phyloP scores from a whole-genome alignment of 2,888 invertebrate genomes.

The Sinelater perroti region DNA sequence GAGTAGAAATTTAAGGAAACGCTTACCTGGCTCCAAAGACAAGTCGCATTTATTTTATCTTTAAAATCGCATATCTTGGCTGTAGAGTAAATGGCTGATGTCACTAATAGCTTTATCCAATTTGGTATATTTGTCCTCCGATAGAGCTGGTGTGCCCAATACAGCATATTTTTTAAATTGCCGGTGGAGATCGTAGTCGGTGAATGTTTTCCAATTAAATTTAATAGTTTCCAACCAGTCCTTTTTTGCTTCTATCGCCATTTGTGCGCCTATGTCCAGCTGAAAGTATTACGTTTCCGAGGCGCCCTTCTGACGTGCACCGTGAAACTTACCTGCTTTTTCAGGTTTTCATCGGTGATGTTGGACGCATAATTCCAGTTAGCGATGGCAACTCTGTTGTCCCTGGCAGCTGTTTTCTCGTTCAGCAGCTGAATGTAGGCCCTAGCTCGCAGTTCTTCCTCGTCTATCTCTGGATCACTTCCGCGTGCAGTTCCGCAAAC shows the following conservation, averaged over 20 bases:
- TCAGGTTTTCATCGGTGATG: conserved; percentile 76
- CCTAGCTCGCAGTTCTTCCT: conserved; percentile 67
- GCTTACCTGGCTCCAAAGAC: conserved; percentile 75
- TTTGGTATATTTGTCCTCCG: conserved; percentile 71
- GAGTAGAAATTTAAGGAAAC: background rate
- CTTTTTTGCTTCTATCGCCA: conserved; percentile 67
- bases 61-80: conserved; percentile 80
- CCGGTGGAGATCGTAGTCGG: conserved; percentile 72
- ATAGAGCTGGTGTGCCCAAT: conserved; percentile 76
- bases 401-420: conserved; percentile 66
- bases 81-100: conserved; percentile 79
- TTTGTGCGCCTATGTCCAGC: conserved; percentile 58
- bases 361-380: conserved; percentile 82
- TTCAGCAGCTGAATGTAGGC: conserved; percentile 72
- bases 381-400: conserved; percentile 68
- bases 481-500: conserved; percentile 10
- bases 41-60: conserved; percentile 73
- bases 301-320: too few relatives aligned
- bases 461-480: conserved; percentile 58
- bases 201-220: conserved; percentile 78
- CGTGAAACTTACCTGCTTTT: conserved; percentile 61
- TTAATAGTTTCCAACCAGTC: conserved; percentile 72
- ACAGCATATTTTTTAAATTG: conserved; percentile 79
- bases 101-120: conserved; percentile 71
- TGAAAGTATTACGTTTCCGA: conserved; percentile 45